A percentile compares a stretch with the other conserved stretches of the same genome.
phyloP scores from a whole-genome alignment of 1,140 invertebrate genomes.

The Microplitis mediator region DNA sequence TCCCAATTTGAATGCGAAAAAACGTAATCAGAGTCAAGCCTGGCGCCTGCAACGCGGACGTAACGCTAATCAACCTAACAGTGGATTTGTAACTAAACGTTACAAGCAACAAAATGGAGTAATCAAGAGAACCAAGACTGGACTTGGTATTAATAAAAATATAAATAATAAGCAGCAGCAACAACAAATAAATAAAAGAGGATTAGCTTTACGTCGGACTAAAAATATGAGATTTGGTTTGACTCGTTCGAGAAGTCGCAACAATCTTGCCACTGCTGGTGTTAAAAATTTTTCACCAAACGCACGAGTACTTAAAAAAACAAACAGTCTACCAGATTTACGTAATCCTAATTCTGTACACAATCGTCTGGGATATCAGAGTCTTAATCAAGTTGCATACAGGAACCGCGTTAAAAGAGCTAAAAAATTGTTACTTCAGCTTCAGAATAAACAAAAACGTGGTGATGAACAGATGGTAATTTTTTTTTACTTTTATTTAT shows the following conservation, averaged over 20 bases:
- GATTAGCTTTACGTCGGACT: conserved; percentile 35
- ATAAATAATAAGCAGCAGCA: conserved; percentile 26
- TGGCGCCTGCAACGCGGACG: conserved; percentile 23
- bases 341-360: conserved; percentile 57
- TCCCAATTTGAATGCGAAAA: background rate
- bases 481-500: conserved; percentile 12
- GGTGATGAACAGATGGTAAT: conserved; percentile 51
- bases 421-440: conserved; percentile 52
- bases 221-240: conserved; percentile 41
- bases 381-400: conserved; percentile 56
- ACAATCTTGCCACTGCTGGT: conserved; percentile 43
- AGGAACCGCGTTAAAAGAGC: conserved; percentile 56
- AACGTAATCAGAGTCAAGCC: conserved; percentile 27
- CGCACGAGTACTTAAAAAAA: conserved; percentile 48
- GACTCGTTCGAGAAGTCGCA: conserved; percentile 48
- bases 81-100: conserved; percentile 50
- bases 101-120: conserved; percentile 41
- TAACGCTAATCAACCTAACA: conserved; percentile 32
- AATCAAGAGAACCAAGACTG: conserved; percentile 43
- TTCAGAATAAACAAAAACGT: conserved; percentile 49
- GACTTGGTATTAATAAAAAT: conserved; percentile 37
- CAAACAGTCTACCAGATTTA: conserved; percentile 52
- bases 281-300: conserved; percentile 40
- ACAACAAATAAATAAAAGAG: conserved; percentile 18
- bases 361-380: conserved; percentile 57